phyloP scores from a whole-genome alignment of 1,140 invertebrate species.

The Agrypnia vestita region DNA sequence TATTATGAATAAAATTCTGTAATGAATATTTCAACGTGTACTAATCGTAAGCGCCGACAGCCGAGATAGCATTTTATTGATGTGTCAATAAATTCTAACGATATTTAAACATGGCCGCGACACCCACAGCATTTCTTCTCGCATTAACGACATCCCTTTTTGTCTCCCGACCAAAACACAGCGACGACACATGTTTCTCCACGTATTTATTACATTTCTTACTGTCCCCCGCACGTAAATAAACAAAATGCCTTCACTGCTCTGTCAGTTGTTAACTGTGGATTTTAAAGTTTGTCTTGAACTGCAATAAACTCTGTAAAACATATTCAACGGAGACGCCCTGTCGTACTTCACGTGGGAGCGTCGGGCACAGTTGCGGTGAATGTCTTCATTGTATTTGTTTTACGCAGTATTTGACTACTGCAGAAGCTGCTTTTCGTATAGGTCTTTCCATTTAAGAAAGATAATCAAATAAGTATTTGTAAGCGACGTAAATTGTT shows the following conservation, averaged over 20 bases:
- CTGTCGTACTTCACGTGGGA: neutral
- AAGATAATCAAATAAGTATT: too few relatives aligned
- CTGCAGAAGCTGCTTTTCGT: too few relatives aligned
- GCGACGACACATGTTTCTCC: conserved; percentile 24
- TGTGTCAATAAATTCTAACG: conserved; percentile 10
- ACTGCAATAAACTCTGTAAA: conserved; percentile 19
- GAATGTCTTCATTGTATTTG: too few relatives aligned
- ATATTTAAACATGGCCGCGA: neutral
- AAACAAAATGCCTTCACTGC: conserved; percentile 16
- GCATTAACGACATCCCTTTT: neutral
- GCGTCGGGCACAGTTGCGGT: too few relatives aligned
- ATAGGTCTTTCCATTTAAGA: too few relatives aligned
- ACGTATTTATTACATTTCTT: conserved; percentile 20
- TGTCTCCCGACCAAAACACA: conserved; percentile 14
- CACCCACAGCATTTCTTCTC: conserved; percentile 14
- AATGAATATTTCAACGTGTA: neutral
- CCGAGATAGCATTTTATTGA: conserved; percentile 7
- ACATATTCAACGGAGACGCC: conserved; percentile 3
- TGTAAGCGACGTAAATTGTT: too few relatives aligned
- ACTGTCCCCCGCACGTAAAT: conserved; percentile 18
- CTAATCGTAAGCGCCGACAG: conserved; percentile 3
- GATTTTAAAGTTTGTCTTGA: conserved; percentile 16
- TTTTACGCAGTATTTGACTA: too few relatives aligned
- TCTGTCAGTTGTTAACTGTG: conserved; percentile 27
- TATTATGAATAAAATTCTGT: too few relatives aligned